Evolutionary conservation across 1,140 invertebrate species (phyloP).

Genomic region (Zaprionus gabonicus): DNA sequence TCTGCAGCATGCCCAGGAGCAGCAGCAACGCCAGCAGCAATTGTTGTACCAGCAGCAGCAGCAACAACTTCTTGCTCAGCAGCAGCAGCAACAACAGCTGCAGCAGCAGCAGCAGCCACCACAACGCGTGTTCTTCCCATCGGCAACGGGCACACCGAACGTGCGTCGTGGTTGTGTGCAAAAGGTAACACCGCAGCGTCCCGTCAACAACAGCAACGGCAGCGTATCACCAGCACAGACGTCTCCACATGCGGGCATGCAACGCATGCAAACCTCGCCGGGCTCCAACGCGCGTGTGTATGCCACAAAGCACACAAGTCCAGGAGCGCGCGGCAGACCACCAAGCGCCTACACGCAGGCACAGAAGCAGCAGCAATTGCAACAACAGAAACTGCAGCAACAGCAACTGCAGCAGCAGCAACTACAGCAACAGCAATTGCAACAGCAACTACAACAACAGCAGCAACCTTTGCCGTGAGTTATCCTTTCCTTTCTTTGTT

Average conservation of each 20-base stretch:
- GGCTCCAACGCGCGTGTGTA: slow-evolving; percentile 17
- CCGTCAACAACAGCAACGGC: slow-evolving; percentile 38
- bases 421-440: slow-evolving; percentile 36
- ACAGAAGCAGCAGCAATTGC: slow-evolving; percentile 45
- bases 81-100: slow-evolving; percentile 8
- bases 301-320: slow-evolving; percentile 50
- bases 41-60: slow-evolving; percentile 6
- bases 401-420: slow-evolving; percentile 39
- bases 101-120: slow-evolving; percentile 14
- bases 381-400: slow-evolving; percentile 40
- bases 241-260: neutral
- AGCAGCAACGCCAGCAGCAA: slow-evolving; percentile 20
- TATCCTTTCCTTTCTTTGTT: too few species aligned
- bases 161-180: slow-evolving; percentile 74
- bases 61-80: slow-evolving; percentile 13
- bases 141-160: slow-evolving; percentile 17
- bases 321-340: slow-evolving; percentile 32
- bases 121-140: slow-evolving; percentile 5
- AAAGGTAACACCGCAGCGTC: slow-evolving; percentile 78
- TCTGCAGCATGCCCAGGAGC: neutral
- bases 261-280: slow-evolving; percentile 32
- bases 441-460: slow-evolving; percentile 48
- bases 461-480: slow-evolving; percentile 52
- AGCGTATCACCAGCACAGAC: slow-evolving; percentile 9
- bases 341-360: slow-evolving; percentile 14